phyloP scores from a whole-genome alignment of 1,140 invertebrate genomes.

The Atta cephalotes region DNA sequence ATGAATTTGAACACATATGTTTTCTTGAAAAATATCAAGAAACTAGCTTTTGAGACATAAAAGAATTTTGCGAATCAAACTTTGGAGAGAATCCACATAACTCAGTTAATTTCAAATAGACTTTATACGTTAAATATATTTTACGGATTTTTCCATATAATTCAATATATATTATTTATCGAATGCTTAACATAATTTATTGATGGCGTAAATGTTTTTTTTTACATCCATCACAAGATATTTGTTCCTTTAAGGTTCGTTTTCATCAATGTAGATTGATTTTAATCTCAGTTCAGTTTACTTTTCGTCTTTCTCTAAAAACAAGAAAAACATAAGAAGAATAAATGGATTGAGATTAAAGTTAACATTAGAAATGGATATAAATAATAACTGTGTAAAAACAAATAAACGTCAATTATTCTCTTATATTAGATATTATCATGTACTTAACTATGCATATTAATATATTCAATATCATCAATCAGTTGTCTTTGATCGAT shows the following conservation, averaged over 20 bases:
- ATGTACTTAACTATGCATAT: not conserved
- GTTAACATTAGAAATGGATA: too few species aligned
- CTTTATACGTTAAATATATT: not conserved
- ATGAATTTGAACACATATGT: not conserved
- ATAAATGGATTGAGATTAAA: too few species aligned
- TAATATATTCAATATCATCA: slow-evolving; percentile 11
- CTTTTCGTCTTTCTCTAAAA: too few species aligned
- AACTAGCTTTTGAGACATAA: not conserved
- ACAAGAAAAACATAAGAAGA: too few species aligned
- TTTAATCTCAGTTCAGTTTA: too few species aligned
- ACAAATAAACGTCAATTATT: not conserved
- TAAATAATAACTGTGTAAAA: not conserved
- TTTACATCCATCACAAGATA: not conserved
- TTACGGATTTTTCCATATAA: not conserved
- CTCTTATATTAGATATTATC: slow-evolving; percentile 2
- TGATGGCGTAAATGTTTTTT: not conserved
- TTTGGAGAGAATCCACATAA: not conserved
- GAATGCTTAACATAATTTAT: too few species aligned
- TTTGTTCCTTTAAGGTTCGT: not conserved
- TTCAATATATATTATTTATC: not conserved
- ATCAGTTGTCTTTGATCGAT: slow-evolving; percentile 3
- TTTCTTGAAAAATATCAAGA: not conserved
- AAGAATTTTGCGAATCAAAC: not conserved
- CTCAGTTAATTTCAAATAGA: not conserved
- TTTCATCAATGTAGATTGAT: too few species aligned